Evolutionary conservation across 2,888 invertebrate genomes (phyloP).

Genomic region (Thymelicus acteon): DNA sequence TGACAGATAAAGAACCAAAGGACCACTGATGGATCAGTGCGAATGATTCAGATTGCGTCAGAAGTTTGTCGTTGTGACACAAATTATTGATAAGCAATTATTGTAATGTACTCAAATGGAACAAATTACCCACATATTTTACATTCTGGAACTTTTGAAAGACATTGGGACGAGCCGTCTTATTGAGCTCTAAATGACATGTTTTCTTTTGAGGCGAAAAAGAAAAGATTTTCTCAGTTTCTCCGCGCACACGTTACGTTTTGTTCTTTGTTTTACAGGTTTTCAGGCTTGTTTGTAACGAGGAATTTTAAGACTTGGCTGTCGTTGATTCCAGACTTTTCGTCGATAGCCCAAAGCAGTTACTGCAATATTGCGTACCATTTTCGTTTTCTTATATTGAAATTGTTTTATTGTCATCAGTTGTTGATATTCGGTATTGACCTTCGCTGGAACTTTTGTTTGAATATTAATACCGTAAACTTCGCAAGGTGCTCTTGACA

Average conservation of each 20-base stretch:
- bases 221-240: constrained; percentile 22
- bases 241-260: constrained; percentile 12
- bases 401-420: not conserved
- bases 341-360: not conserved
- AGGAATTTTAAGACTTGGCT: too few species aligned
- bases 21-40: not conserved
- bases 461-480: constrained; percentile 22
- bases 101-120: constrained; percentile 3
- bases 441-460: constrained; percentile 1
- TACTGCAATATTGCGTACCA: not conserved
- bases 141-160: constrained; percentile 30
- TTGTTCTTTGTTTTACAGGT: constrained; percentile 13
- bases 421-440: constrained; percentile 4
- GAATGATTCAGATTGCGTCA: not conserved
- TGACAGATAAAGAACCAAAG: constrained; percentile 11
- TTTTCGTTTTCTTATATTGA: not conserved
- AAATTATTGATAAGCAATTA: constrained; percentile 7
- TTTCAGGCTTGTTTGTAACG: not conserved
- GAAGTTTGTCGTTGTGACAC: not conserved
- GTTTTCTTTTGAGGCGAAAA: constrained; percentile 12
- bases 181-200: constrained; percentile 3
- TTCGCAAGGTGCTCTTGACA: constrained; percentile 13
- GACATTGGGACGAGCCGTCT: constrained; percentile 13
- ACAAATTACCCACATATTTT: constrained; percentile 16
- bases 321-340: not conserved